Evolutionary conservation across 2,888 invertebrate species (phyloP).

Genomic region (Nezara viridula): DNA sequence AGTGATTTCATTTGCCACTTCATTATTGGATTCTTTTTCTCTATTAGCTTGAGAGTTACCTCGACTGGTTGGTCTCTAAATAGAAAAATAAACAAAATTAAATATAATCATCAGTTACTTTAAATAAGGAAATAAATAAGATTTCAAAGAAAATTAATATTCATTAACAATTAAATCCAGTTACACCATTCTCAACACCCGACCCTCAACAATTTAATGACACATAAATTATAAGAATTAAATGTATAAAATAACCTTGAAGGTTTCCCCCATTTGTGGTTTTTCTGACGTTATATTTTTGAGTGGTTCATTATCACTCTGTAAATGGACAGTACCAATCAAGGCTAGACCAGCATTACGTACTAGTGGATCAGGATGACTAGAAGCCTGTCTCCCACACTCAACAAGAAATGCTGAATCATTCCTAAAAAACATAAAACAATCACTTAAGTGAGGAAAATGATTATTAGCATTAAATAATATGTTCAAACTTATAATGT

Average conservation of each 20-base stretch:
- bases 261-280: constrained; percentile 28
- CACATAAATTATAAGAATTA: not conserved
- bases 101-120: constrained; percentile 68
- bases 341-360: constrained; percentile 82
- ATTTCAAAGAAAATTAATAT: not conserved
- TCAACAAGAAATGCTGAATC: constrained; percentile 83
- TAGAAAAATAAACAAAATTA: not conserved
- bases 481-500: not conserved
- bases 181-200: not conserved
- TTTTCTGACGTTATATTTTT: constrained; percentile 2
- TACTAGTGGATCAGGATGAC: constrained; percentile 48
- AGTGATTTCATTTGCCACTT: constrained; percentile 70
- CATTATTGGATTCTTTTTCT: constrained; percentile 22
- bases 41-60: constrained; percentile 4
- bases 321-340: constrained; percentile 84
- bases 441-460: not conserved
- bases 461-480: not conserved
- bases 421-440: constrained; percentile 68
- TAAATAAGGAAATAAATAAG: not conserved
- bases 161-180: not conserved
- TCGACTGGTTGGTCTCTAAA: constrained; percentile 35
- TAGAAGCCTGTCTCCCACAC: constrained; percentile 68
- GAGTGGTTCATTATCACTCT: constrained; percentile 67
- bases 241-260: constrained; percentile 1
- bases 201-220: not conserved